Conservation (phyloP, 2,113 vertebrate species). For the Hippocampus zosterae region DNA sequence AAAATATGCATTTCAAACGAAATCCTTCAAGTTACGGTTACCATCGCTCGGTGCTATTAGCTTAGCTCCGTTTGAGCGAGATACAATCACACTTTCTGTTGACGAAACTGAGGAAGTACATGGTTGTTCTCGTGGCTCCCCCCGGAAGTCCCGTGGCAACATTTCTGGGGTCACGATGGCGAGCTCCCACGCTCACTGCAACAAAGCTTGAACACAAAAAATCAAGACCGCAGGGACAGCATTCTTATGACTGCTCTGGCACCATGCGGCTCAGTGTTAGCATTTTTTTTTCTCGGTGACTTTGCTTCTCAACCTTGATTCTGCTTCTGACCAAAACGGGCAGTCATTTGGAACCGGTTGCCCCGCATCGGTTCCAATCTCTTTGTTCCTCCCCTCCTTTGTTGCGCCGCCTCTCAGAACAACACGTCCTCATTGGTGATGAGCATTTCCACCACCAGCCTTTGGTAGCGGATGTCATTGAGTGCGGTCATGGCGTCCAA, state of each 20-base stretch:
- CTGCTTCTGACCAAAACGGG: constrained; percentile 11
- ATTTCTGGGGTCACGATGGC: background rate
- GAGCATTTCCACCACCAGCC: constrained; percentile 90
- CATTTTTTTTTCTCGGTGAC: background rate
- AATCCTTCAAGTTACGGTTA: constrained; percentile 34
- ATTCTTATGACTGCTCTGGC: constrained; percentile 12
- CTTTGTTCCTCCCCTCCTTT: background rate
- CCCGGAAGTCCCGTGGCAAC: background rate
- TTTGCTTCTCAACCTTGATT: constrained; percentile 20
- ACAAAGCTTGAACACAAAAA: background rate
- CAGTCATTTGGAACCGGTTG: background rate
- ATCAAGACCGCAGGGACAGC: constrained; percentile 21
- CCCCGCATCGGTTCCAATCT: background rate
- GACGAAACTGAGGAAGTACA: background rate
- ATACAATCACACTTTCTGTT: background rate
- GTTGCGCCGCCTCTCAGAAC: constrained; percentile 71
- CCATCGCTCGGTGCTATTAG: background rate
- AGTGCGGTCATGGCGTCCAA: constrained; percentile 88
- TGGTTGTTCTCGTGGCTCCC: background rate
- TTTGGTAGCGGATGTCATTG: constrained; percentile 93
- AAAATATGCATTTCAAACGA: constrained; percentile 9
- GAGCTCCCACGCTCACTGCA: background rate
- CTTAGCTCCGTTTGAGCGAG: background rate
- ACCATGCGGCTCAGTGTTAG: constrained; percentile 1
- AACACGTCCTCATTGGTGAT: constrained; percentile 95